Evolutionary conservation across 2,113 vertebrate genomes (phyloP), one percentile per base, ranked within the genome.

Genomic region (Cyanoliseus patagonus): DNA sequence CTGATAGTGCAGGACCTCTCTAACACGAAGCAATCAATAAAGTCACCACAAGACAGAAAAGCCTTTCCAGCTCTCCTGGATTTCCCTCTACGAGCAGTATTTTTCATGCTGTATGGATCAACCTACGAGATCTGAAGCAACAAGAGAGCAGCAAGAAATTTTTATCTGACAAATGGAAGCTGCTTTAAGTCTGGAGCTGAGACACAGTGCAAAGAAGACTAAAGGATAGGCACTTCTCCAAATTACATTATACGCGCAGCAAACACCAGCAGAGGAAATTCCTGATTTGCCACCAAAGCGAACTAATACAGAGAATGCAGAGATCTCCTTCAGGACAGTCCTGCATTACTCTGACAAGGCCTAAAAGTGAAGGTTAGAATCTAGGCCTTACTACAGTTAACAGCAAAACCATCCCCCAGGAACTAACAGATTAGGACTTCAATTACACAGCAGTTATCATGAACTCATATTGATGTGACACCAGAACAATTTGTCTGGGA

Each of bases 191-290:
- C 25, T 39, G 39, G 39, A 72, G 78, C 13, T 3, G 6, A 55
- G 42, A 46, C 2, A 4, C 33, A 23, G 17, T 19, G 27, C 55
- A 51, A 79, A 72, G 17, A 33, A 64, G 22, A 63, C n/a, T 35
- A 33, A 70, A 73, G 39, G 13, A 64, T 11, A 75, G 2, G 30
- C 39, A 33, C 5, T n/a, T 83, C 83, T 72, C n/a, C 33, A 68
- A 84, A 66, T 0, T 0, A 41, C 18, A 67, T 83, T 12, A 91
- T 3, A 49, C 8, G 31, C 3, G 41, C 3, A n/a, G n/a, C 68
- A 46, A 92, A 74, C 7, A 75, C 20, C 72, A 88, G 44, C 79
- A 66, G 10, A 37, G 12, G 39, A 79, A 82, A 90, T 17, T n/a
- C 10, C 10, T 27, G 4, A 55, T 72, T 25, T 64, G 41, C 27